Percentiles rank a stretch among this genome's conserved stretches.
These are phyloP conservation scores for Tichodroma muraria DNA, from an alignment of 2,113 vertebrate genomes.

Conservation along the genomic window DNA sequence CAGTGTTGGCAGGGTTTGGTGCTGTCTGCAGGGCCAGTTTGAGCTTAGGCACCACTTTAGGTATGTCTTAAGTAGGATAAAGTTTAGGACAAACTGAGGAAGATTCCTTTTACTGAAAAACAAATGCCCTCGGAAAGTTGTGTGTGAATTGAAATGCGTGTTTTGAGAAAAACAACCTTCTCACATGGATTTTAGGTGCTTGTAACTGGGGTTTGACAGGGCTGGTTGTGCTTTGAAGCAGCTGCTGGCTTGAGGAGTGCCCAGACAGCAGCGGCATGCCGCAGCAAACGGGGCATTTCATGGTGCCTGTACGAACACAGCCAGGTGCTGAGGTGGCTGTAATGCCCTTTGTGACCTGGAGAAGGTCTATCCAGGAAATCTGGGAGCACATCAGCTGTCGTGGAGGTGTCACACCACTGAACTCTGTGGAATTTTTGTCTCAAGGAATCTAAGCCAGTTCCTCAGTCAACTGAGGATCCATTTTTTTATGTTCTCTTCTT, in stretches of 20 bases:
- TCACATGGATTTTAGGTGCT: not conserved
- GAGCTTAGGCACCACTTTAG: not conserved
- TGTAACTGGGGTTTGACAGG: not conserved
- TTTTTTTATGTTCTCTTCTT: not conserved
- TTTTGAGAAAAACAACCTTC: not conserved
- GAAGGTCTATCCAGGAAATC: not conserved
- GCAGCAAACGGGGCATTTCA: not conserved
- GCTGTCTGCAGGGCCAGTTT: not conserved
- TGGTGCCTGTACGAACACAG: not conserved
- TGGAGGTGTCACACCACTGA: not conserved
- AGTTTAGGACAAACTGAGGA: not conserved
- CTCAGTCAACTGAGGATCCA: not conserved
- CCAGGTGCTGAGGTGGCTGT: not conserved
- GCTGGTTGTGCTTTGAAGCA: not conserved
- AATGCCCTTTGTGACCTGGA: not conserved
- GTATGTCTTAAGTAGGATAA: not conserved
- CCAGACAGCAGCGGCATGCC: not conserved
- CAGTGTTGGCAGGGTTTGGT: not conserved
- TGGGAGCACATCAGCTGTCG: rapidly evolving
- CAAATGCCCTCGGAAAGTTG: not conserved
- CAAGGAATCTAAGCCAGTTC: not conserved
- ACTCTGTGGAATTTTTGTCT: not conserved
- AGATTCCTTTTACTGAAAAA: not conserved
- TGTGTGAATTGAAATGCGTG: not conserved
- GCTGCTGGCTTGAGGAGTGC: not conserved